These are phyloP conservation scores for Aphidius colemani DNA, from an alignment of 2,888 invertebrate species.

Conservation along the genomic window DNA sequence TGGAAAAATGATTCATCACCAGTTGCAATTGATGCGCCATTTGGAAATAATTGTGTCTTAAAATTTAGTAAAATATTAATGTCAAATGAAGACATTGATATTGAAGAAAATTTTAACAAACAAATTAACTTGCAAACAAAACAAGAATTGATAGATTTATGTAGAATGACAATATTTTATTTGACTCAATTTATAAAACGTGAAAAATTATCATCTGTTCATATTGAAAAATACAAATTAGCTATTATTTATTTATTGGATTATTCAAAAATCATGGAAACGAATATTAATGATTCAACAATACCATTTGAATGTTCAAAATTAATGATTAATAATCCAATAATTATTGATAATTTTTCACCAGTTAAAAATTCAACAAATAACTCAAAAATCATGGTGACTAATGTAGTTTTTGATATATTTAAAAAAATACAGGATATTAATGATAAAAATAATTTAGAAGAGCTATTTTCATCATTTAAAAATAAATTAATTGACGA, in stretches of 20 bases:
- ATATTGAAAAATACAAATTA: conserved; percentile 39
- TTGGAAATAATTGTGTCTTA: conserved; percentile 53
- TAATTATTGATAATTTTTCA: conserved; percentile 57
- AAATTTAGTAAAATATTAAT: conserved; percentile 61
- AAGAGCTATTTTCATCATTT: conserved; percentile 60
- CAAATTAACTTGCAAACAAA: conserved; percentile 14
- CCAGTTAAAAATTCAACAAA: conserved; percentile 37
- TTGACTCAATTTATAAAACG: conserved; percentile 46
- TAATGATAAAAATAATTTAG: conserved; percentile 28
- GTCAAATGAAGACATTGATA: conserved; percentile 49
- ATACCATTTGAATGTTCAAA: conserved; percentile 45
- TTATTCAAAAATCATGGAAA: conserved; percentile 36
- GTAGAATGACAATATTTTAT: conserved; percentile 50
- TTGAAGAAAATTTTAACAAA: conserved; percentile 55
- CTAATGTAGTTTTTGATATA: conserved; percentile 42
- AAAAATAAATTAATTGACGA: conserved; percentile 64
- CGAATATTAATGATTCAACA: conserved; percentile 25
- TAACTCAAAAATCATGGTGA: conserved; percentile 43
- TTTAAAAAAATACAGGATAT: conserved; percentile 39
- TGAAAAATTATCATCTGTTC: conserved; percentile 36
- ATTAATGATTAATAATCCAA: conserved; percentile 58
- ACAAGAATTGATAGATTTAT: conserved; percentile 28
- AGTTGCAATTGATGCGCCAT: conserved; percentile 52
- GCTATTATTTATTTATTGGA: conserved; percentile 44
- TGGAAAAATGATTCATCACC: conserved; percentile 61